Evolutionary conservation across 2,797 vertebrate genomes (phyloP).

Genomic region (Helicolenus hilgendorfi): DNA sequence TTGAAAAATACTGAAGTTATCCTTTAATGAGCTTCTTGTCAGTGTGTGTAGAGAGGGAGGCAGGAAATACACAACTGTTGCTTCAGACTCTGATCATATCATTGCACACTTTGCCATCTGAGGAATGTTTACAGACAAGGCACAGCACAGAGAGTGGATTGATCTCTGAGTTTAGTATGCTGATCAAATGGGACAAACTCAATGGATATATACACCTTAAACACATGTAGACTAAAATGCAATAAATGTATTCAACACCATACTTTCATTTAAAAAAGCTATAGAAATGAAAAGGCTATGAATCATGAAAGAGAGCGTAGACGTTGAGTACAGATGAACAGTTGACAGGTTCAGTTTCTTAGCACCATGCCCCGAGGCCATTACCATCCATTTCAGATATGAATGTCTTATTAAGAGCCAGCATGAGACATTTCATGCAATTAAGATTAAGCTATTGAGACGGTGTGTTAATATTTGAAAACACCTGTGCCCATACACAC

Average conservation of each 20-base stretch:
- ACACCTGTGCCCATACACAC: background rate
- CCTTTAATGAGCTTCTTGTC: slow-evolving; percentile 40
- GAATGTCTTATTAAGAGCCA: slow-evolving; percentile 56
- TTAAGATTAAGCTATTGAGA: slow-evolving; percentile 35
- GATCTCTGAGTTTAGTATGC: background rate
- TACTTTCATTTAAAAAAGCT: background rate
- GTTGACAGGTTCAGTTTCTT: slow-evolving; percentile 10
- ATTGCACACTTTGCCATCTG: slow-evolving; percentile 7
- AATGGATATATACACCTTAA: background rate
- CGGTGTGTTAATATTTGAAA: slow-evolving; percentile 48
- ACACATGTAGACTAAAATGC: background rate
- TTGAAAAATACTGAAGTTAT: no score
- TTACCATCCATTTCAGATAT: slow-evolving; percentile 50
- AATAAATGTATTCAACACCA: background rate
- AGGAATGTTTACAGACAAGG: slow-evolving; percentile 26
- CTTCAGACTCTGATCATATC: slow-evolving; percentile 39
- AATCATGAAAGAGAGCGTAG: background rate
- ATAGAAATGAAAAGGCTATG: background rate
- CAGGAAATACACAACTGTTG: slow-evolving; percentile 7
- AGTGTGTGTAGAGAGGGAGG: background rate
- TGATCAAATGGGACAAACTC: background rate
- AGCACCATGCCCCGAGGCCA: slow-evolving; percentile 9
- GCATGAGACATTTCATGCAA: slow-evolving; percentile 27
- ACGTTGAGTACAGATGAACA: slow-evolving; percentile 8
- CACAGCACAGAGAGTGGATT: background rate